These are phyloP conservation scores for Penaeus indicus DNA, from an alignment of 1,140 invertebrate genomes.

Conservation along the genomic window DNA sequence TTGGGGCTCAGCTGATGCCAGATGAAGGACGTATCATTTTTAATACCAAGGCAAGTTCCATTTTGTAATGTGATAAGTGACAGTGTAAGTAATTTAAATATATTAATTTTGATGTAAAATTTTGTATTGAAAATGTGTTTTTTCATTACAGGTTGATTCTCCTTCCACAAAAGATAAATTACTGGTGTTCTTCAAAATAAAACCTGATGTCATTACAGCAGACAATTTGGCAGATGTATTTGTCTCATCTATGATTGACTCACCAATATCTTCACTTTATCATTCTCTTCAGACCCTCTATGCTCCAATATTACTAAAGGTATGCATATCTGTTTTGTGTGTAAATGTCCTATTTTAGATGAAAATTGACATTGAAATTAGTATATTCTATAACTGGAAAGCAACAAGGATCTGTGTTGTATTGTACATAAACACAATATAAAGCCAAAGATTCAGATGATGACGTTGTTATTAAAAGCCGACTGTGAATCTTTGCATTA, in stretches of 20 bases:
- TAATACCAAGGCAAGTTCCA: constrained; percentile 56
- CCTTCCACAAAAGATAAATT: constrained; percentile 67
- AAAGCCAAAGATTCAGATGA: background rate
- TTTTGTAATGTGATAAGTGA: constrained; percentile 16
- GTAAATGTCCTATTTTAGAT: too few species aligned
- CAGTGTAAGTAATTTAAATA: too few species aligned
- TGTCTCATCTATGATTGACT: constrained; percentile 75
- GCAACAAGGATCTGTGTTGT: background rate
- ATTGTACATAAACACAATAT: background rate
- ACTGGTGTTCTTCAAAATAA: constrained; percentile 75
- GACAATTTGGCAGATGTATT: constrained; percentile 74
- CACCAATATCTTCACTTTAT: constrained; percentile 74
- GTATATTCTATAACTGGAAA: background rate
- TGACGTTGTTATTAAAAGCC: background rate
- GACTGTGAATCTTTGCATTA: background rate
- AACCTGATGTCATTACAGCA: constrained; percentile 73
- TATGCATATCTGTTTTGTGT: constrained; percentile 25
- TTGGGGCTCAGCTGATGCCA: constrained; percentile 61
- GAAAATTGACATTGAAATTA: background rate
- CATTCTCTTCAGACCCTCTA: constrained; percentile 74
- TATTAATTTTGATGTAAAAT: background rate
- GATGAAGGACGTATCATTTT: constrained; percentile 63
- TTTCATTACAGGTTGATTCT: constrained; percentile 52
- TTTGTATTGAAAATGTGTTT: background rate
- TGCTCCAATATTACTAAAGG: constrained; percentile 72